A percentile compares a stretch with the other conserved stretches of the same genome.
These are phyloP conservation scores for Aphelocoma californica DNA, from an alignment of 2,797 vertebrate genomes.

Conservation along the genomic window DNA sequence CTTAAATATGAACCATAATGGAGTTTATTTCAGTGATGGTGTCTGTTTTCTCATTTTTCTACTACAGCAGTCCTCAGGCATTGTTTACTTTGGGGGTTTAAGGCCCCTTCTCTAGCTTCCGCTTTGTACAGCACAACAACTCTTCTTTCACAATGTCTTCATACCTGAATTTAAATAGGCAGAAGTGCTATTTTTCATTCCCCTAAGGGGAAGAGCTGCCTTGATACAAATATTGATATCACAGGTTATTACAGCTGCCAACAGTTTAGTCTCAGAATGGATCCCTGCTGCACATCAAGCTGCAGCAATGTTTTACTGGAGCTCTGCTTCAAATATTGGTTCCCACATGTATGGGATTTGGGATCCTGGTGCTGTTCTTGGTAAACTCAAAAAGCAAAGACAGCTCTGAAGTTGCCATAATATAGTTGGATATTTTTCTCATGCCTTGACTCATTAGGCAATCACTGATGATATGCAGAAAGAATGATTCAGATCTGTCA, in stretches of 20 bases:
- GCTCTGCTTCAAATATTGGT: neutral
- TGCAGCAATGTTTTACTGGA: neutral
- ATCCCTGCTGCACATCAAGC: neutral
- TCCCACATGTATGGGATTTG: neutral
- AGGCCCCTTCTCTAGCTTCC: neutral
- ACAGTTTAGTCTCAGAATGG: neutral
- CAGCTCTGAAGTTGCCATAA: neutral
- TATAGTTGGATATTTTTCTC: neutral
- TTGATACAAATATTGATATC: constrained; percentile 36
- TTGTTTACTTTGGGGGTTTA: neutral
- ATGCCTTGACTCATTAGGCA: neutral
- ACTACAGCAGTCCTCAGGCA: neutral
- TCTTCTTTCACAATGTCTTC: neutral
- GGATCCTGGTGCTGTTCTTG: neutral
- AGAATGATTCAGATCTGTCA: neutral
- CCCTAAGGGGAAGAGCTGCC: neutral
- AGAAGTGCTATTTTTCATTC: constrained; percentile 8
- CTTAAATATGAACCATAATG: constrained; percentile 38
- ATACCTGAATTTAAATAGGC: neutral
- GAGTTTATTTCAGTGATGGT: neutral
- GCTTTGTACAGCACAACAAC: neutral
- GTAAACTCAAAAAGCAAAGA: neutral
- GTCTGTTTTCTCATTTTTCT: constrained; percentile 36
- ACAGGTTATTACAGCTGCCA: constrained; percentile 1
- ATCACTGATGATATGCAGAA: neutral